Percentiles rank a stretch among this genome's conserved stretches.
Conservation (phyloP, 2,113 vertebrate genomes). For the Apistogramma diplotaenia region DNA sequence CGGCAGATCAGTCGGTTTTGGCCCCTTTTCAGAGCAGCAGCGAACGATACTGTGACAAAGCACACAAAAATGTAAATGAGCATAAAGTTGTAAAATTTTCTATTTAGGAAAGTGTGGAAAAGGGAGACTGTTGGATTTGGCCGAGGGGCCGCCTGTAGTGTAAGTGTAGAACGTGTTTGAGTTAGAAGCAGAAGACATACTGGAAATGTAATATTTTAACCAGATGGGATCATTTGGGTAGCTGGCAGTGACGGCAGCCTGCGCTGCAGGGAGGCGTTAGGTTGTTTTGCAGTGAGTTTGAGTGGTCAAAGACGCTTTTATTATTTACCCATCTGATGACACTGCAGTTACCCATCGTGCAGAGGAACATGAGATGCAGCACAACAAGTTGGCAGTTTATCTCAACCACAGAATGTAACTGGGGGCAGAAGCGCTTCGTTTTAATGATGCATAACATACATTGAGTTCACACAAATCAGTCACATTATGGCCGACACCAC, state of each 20-base stretch:
- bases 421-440: not conserved
- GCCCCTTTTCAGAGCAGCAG: constrained; percentile 11
- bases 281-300: not conserved
- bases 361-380: not conserved
- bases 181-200: constrained; percentile 33
- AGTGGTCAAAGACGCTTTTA: not conserved
- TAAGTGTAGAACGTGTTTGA: constrained; percentile 48
- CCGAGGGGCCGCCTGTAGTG: constrained; percentile 23
- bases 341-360: not conserved
- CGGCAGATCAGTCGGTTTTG: constrained; percentile 27
- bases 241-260: constrained; percentile 26
- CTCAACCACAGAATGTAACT: not conserved
- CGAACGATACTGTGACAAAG: constrained; percentile 57
- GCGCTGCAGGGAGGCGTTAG: not conserved
- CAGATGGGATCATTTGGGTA: constrained; percentile 48
- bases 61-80: constrained; percentile 63
- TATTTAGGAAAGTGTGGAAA: constrained; percentile 48
- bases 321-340: not conserved
- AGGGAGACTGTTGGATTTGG: constrained; percentile 56
- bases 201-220: constrained; percentile 36
- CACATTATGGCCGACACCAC: not conserved
- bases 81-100: constrained; percentile 47
- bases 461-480: constrained; percentile 7
- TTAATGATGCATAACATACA: not conserved
- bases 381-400: not conserved